Evolutionary conservation across 2,797 vertebrate genomes (phyloP).

Genomic region (Microchirus variegatus): DNA sequence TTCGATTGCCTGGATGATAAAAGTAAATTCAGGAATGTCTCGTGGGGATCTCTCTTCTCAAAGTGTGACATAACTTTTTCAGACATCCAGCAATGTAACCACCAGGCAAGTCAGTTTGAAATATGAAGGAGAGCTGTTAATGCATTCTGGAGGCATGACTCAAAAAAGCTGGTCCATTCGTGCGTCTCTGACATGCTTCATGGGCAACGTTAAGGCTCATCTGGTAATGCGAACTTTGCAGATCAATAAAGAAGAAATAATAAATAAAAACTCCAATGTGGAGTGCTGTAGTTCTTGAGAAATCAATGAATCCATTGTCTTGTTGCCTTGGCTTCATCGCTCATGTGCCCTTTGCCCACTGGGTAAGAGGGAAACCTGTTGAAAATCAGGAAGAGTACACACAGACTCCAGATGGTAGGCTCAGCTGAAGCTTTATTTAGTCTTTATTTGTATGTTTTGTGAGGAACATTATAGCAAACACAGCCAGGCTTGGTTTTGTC

Average conservation of each 20-base stretch:
- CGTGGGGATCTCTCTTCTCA: constrained; percentile 33
- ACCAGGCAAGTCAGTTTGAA: constrained; percentile 41
- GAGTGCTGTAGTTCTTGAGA: constrained; percentile 1
- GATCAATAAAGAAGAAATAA: neutral
- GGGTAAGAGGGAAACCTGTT: constrained; percentile 28
- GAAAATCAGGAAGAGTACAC: neutral
- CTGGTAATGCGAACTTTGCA: constrained; percentile 13
- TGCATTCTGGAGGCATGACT: constrained; percentile 26
- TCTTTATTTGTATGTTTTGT: constrained; percentile 12
- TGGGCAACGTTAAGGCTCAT: constrained; percentile 26
- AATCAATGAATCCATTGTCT: constrained; percentile 2
- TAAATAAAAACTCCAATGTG: constrained; percentile 1
- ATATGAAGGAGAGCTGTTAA: constrained; percentile 36
- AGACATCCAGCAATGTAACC: constrained; percentile 39
- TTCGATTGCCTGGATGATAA: constrained; percentile 52
- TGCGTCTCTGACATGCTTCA: constrained; percentile 36
- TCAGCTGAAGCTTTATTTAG: no score
- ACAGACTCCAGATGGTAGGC: neutral
- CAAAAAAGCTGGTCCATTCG: constrained; percentile 15
- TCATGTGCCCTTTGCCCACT: constrained; percentile 6
- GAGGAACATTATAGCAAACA: neutral
- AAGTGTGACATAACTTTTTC: constrained; percentile 54
- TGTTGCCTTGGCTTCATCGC: constrained; percentile 30
- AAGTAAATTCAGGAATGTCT: constrained; percentile 54
- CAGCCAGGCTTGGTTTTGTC: no score